Evolutionary conservation across 2,797 vertebrate species (phyloP).

Genomic region (Phataginus tricuspis): DNA sequence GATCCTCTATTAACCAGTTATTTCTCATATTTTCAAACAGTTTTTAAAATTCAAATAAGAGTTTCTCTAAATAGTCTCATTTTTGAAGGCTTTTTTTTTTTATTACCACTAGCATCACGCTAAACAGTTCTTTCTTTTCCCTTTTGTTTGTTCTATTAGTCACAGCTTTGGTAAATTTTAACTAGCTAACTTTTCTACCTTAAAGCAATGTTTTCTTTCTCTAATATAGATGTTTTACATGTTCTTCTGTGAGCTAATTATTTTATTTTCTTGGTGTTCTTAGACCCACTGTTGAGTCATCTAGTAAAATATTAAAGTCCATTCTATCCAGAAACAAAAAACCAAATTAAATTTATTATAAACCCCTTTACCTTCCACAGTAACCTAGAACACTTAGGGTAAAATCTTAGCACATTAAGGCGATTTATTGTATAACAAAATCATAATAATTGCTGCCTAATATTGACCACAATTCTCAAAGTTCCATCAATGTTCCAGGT

Average conservation of each 20-base stretch:
- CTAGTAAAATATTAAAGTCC: not conserved
- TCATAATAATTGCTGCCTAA: not conserved
- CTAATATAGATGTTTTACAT: not conserved
- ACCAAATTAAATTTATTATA: not conserved
- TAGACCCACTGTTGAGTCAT: not conserved
- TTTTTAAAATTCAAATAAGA: not conserved
- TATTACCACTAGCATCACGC: not conserved
- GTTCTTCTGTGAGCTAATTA: not conserved
- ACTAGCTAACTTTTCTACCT: not conserved
- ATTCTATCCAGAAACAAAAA: not conserved
- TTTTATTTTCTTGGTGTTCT: not conserved
- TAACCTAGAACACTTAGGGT: not conserved
- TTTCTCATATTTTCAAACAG: not conserved
- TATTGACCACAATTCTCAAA: not conserved
- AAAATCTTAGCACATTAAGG: not conserved
- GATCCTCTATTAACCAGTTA: not conserved
- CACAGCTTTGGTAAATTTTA: not conserved
- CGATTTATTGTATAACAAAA: not conserved
- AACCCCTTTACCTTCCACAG: not conserved
- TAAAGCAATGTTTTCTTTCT: not conserved
- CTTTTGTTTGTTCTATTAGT: not conserved
- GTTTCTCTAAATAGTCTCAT: slow-evolving; percentile 3
- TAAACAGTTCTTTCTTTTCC: not conserved
- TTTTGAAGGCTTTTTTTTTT: not conserved
- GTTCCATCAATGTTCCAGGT: not conserved